Base-by-base conservation (phyloP, 2,113 vertebrate species). In the Solea solea region DNA sequence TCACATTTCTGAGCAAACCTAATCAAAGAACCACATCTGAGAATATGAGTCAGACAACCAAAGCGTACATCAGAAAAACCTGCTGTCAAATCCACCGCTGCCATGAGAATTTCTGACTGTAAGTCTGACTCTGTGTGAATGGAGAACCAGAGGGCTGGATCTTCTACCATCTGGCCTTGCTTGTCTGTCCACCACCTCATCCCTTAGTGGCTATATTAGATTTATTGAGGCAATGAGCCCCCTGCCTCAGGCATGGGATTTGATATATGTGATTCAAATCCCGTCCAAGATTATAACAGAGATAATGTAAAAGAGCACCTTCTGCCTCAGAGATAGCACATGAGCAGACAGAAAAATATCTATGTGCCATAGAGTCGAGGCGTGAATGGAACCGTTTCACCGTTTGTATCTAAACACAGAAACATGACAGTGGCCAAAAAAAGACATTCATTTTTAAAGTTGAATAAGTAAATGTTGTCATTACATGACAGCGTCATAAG, bases 161-260 rank as follows among this genome's bases (percentile, higher is more conserved):
- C 82, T 87, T 85, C 83, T 57, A 81, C 90, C 92, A 91, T 92
- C 91, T 92, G 92, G 89, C 80, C 80, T 59, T 42, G 83, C 76
- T 84, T 80, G 80, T 77, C 89, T 59, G 44, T 88, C 82, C 79
- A 83, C 83, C 64, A 54, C 65, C 50, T 51, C 80, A 64, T 72
- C 90, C 82, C 83, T 69, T 66, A 58, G 71, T 74, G 73, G 79
- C 86, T 81, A 72, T 71, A 84, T 92, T 87, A 90, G 88, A 92
- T 91, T 91, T 90, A 92, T 90, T 79, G 90, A 89, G 78, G 89
- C 88, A 90, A 90, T 86, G 86, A 90, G 81, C 88, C 82, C 87
- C 87, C 88, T 66, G 83, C 84, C 90, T 78, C 58, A 69, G 85
- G 85, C 91, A 66, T 70, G 81, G 87, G 86, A 91, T 89, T 88